Evolutionary conservation across 2,888 invertebrate species (phyloP), one percentile per base, ranked within the genome.

Genomic region (Teleiodes luculella): DNA sequence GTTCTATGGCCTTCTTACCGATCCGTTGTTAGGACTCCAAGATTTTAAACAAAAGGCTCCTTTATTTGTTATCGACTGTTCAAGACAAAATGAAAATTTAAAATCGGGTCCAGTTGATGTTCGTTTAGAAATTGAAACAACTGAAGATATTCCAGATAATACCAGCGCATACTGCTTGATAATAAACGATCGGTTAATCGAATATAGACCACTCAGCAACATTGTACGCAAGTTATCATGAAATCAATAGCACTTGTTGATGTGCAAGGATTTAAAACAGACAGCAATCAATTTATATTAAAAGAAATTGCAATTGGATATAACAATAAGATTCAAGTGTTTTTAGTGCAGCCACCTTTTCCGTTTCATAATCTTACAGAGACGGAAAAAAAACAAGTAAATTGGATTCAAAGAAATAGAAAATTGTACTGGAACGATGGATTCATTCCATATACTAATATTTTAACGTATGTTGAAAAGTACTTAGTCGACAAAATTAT

Each of bases 21-120:
- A 68, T 13, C 66, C 65, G 0, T 55, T 63, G 57, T 56, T 65
- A 28, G 54, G 59, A 52, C 14, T 62, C 20, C 6, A 11, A 0
- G 28, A 55, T 10, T 63, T 67, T 54, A 62, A 62, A 55, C 43
- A 60, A 33, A 61, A 57, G 20, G 59, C 62, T 18, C 65, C 65
- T 0, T 47, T 68, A 1, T 63, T 65, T 55, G 56, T 68, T 8
- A 57, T 68, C 7, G 36, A 37, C 16, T 37, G 36, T 37, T 66
- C 64, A 39, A 52, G 63, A 48, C 65, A 67, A 58, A 62, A 59
- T 37, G 67, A 68, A n/a, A 55, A 20, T 39, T 10, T 64, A 5
- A 63, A 65, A 56, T 57, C 63, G 7, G 66, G 67, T 1, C 61
- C 67, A 7, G 60, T 65, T 5, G 63, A 68, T 45, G 64, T 66